Evolutionary conservation across 2,113 vertebrate species (phyloP).

Genomic region (Elephantulus edwardii): DNA sequence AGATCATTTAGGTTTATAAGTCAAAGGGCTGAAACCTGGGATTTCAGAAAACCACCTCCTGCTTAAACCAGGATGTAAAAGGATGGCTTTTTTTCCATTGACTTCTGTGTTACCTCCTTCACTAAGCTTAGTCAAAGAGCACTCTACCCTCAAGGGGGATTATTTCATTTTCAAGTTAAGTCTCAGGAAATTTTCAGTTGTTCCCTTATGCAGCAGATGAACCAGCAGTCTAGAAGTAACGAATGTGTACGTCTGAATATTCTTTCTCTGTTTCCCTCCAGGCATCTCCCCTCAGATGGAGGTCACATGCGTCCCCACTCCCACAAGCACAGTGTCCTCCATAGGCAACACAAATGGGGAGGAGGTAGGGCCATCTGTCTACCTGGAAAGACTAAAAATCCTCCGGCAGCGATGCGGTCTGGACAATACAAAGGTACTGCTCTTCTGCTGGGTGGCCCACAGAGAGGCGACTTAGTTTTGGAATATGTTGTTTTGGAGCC

Average conservation of each 20-base stretch:
- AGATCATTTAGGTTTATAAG: not conserved
- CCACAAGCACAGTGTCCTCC: conserved; percentile 84
- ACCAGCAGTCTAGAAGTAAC: not conserved
- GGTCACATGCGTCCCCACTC: conserved; percentile 81
- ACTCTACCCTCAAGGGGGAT: not conserved
- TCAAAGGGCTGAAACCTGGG: not conserved
- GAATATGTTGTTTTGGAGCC: not conserved
- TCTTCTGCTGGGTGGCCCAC: not conserved
- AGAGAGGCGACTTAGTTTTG: not conserved
- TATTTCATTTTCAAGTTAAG: conserved; percentile 7
- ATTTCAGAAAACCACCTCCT: not conserved
- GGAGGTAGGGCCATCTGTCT: conserved; percentile 95
- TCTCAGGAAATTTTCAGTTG: not conserved
- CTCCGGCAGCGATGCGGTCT: conserved; percentile 95
- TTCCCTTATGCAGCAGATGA: not conserved
- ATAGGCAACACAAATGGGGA: conserved; percentile 91
- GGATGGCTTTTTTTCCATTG: too few species aligned
- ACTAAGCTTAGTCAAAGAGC: not conserved
- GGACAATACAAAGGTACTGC: conserved; percentile 92
- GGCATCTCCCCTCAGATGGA: conserved; percentile 93
- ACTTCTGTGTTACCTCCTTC: not conserved
- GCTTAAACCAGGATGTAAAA: not conserved
- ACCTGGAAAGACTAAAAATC: conserved; percentile 97
- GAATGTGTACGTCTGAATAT: not conserved
- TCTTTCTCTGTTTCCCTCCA: conserved; percentile 73